These are phyloP conservation scores for Pogonocichla stellata DNA, from an alignment of 2,113 vertebrate species.

Conservation along the genomic window DNA sequence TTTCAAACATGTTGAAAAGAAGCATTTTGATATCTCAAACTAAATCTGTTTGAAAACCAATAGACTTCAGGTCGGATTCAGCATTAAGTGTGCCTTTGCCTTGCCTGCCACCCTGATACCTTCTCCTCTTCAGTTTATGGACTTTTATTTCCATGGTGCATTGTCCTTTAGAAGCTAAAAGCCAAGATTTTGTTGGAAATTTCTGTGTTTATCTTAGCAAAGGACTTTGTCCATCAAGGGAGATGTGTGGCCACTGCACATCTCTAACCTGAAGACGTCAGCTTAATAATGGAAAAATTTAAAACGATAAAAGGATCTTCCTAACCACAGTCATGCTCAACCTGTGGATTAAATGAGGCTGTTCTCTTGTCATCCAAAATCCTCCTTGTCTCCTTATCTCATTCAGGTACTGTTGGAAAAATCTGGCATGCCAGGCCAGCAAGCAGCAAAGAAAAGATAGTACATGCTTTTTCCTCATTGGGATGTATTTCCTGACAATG, in stretches of 20 bases:
- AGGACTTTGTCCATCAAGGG: neutral
- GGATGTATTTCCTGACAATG: neutral
- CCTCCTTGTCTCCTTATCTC: neutral
- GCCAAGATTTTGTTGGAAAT: neutral
- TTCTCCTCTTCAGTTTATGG: neutral
- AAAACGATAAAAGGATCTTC: neutral
- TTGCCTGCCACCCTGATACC: neutral
- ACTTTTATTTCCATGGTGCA: neutral
- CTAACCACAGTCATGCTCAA: neutral
- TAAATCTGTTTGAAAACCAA: neutral
- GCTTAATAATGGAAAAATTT: neutral
- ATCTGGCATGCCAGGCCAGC: neutral
- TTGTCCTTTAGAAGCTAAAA: neutral
- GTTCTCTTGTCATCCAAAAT: neutral
- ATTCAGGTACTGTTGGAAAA: neutral
- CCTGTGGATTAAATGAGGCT: neutral
- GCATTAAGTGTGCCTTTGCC: neutral
- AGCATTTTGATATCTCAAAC: constrained; percentile 1
- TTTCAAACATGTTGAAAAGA: neutral
- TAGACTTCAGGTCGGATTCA: neutral
- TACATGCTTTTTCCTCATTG: neutral
- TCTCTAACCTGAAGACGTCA: neutral
- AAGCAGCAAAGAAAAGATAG: neutral
- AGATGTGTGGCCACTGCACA: neutral
- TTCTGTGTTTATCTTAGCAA: neutral